These are phyloP conservation scores for Xanthia icteritia DNA, from an alignment of 2,888 invertebrate species.

Conservation along the genomic window DNA sequence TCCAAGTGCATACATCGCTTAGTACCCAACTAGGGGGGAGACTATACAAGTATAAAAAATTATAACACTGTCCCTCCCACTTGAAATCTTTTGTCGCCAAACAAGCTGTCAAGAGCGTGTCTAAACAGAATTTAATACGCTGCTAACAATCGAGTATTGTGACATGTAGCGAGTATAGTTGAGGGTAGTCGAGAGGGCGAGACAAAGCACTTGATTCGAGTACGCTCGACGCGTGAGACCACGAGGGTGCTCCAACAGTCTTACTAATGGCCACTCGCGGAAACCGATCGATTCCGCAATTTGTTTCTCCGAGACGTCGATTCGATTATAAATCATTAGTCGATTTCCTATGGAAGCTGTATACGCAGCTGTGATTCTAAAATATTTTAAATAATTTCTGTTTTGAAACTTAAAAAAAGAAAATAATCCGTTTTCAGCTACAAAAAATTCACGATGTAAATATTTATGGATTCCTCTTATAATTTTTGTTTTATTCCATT, in stretches of 20 bases:
- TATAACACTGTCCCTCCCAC: conserved; percentile 54
- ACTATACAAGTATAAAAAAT: conserved; percentile 38
- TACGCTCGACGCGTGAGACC: conserved; percentile 75
- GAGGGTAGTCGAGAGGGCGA: conserved; percentile 62
- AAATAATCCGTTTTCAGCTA: background rate
- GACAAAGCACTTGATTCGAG: conserved; percentile 74
- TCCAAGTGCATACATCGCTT: conserved; percentile 23
- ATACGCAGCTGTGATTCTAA: background rate
- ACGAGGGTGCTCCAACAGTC: conserved; percentile 71
- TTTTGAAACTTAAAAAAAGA: background rate
- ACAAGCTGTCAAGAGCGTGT: conserved; percentile 61
- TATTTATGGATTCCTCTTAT: conserved; percentile 10
- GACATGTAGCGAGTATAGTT: conserved; percentile 70
- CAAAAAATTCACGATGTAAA: conserved; percentile 10
- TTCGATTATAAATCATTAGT: conserved; percentile 35
- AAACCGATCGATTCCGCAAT: conserved; percentile 70
- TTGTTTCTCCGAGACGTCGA: conserved; percentile 51
- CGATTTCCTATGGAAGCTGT: background rate
- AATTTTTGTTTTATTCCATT: conserved; percentile 26
- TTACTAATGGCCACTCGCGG: conserved; percentile 79
- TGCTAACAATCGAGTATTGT: conserved; percentile 68
- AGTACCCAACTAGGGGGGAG: background rate
- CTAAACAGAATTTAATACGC: conserved; percentile 69
- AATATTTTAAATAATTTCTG: background rate
- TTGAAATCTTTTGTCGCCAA: conserved; percentile 60